These are phyloP conservation scores for Macaca mulatta DNA, from an alignment of 2,113 vertebrate genomes.

Conservation along the genomic window DNA sequence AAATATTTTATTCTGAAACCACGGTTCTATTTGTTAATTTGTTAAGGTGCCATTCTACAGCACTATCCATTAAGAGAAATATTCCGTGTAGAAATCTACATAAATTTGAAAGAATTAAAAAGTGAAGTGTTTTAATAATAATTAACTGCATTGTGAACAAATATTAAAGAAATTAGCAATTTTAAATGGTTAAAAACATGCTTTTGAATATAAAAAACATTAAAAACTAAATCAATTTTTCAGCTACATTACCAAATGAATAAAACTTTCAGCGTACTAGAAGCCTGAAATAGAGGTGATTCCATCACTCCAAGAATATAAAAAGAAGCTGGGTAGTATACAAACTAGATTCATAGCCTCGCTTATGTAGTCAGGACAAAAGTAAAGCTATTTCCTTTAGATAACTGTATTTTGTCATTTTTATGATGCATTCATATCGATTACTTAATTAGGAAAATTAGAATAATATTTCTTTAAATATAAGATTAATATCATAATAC, in stretches of 20 bases:
- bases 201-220: not conserved
- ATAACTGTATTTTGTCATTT: not conserved
- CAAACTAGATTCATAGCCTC: not conserved
- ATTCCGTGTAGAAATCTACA: not conserved
- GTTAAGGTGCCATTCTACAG: not conserved
- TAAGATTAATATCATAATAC: not conserved
- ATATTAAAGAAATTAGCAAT: not conserved
- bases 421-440: not conserved
- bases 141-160: not conserved
- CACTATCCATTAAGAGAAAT: not conserved
- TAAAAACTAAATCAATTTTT: not conserved
- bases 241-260: not conserved
- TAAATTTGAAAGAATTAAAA: not conserved
- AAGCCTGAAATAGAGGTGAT: not conserved
- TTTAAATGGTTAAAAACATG: not conserved
- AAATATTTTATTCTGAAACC: not conserved
- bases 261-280: not conserved
- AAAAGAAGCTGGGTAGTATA: not conserved
- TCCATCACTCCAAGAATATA: not conserved
- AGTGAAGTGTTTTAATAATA: not conserved
- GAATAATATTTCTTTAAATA: not conserved
- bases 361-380: not conserved
- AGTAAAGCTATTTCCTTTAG: not conserved
- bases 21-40: not conserved
- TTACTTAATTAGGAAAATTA: not conserved